Percentiles rank a stretch among this genome's conserved stretches.
phyloP scores from a whole-genome alignment of 2,797 vertebrate species.

The Platyrinchus mystaceus region DNA sequence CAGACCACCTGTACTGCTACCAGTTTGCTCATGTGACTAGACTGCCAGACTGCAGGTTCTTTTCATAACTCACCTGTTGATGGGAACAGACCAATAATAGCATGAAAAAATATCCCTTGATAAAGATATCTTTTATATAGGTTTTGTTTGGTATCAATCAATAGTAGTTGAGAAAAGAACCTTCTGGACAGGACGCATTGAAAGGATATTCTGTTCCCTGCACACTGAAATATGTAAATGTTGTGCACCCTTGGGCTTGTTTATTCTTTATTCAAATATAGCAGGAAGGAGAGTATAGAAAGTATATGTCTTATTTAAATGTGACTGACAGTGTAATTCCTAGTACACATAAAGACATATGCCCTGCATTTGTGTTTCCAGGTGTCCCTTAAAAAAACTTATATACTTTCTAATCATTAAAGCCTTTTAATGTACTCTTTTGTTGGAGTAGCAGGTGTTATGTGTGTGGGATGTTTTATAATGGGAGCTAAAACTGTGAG shows the following conservation, averaged over 20 bases:
- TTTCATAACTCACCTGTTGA: background rate
- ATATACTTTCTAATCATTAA: slow-evolving; percentile 20
- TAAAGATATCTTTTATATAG: background rate
- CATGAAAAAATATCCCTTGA: background rate
- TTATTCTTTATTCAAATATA: background rate
- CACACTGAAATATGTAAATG: background rate
- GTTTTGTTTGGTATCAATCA: background rate
- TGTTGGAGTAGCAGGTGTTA: slow-evolving; percentile 15
- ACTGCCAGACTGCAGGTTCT: background rate
- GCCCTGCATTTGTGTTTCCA: background rate
- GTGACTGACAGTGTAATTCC: background rate
- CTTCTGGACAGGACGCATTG: background rate
- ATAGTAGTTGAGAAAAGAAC: background rate
- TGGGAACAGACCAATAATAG: background rate
- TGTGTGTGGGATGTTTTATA: background rate
- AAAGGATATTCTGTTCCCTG: background rate
- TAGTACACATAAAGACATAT: background rate
- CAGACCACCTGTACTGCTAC: background rate
- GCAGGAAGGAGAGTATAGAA: background rate
- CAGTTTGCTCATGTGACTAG: background rate
- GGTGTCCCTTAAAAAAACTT: background rate
- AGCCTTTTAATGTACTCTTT: background rate
- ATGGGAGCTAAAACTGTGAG: background rate
- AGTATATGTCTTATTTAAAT: background rate
- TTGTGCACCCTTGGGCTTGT: background rate